A percentile compares a stretch with the other conserved stretches of the same genome.
Conservation (phyloP, 64 coral and sea anemone species). For the Stichodactyla helianthus region DNA sequence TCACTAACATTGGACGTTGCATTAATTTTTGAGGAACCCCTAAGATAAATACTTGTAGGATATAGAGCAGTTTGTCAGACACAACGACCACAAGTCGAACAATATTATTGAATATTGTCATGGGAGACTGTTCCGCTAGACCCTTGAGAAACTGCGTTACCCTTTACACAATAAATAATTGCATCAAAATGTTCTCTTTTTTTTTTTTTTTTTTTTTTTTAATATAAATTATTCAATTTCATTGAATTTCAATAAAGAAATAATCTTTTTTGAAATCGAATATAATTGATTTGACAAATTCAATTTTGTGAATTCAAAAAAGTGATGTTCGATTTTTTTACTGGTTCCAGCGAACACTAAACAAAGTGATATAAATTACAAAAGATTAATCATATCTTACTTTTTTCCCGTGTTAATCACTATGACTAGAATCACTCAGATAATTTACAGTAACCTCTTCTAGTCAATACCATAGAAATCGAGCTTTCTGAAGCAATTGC, state of each 20-base stretch:
- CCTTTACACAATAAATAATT: too few species aligned
- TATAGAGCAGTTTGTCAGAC: too few species aligned
- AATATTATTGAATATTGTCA: too few species aligned
- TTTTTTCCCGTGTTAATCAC: neutral
- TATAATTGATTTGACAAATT: neutral
- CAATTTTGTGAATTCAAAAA: neutral
- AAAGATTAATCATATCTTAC: neutral
- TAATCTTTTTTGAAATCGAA: neutral
- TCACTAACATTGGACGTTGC: too few species aligned
- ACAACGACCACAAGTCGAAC: too few species aligned
- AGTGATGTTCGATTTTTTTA: neutral
- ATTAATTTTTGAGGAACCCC: too few species aligned
- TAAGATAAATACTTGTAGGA: too few species aligned
- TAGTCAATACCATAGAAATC: neutral
- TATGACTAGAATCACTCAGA: neutral
- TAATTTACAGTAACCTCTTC: neutral
- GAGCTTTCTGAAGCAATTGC: neutral
- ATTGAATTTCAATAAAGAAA: neutral
- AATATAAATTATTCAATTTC: neutral
- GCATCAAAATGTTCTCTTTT: too few species aligned
- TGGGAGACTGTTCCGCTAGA: too few species aligned
- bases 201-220: neutral
- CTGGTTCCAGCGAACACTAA: neutral
- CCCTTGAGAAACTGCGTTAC: too few species aligned
- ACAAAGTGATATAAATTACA: neutral